Percentiles rank a stretch among this genome's conserved stretches.
Conservation (phyloP, 2,797 vertebrate species). For the Petrocephalus sullivani region DNA sequence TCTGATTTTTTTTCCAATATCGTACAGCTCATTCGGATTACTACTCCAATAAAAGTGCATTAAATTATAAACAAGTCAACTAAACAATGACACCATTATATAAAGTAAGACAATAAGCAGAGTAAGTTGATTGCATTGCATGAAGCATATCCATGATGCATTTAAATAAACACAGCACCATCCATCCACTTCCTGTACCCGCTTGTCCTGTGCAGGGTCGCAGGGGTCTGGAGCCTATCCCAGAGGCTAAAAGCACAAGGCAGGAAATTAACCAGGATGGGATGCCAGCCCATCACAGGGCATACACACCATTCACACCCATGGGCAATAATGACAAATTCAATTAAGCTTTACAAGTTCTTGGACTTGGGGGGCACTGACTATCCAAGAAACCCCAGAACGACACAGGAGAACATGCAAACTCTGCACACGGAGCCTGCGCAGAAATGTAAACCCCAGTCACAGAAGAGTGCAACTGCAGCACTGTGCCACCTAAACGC, state of each 20-base stretch:
- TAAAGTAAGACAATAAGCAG: neutral
- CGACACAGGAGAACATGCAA: neutral
- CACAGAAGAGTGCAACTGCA: neutral
- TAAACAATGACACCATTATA: neutral
- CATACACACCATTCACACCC: neutral
- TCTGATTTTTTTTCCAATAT: neutral
- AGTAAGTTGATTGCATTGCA: neutral
- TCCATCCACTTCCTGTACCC: neutral
- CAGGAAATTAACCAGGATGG: neutral
- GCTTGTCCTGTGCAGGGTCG: neutral
- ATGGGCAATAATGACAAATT: neutral
- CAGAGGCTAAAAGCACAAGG: neutral
- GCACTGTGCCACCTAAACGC: neutral
- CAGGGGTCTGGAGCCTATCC: neutral
- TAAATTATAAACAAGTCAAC: too few relatives aligned
- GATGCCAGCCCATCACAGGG: neutral
- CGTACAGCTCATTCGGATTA: neutral
- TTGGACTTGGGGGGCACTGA: neutral
- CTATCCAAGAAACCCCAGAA: neutral
- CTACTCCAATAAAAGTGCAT: neutral
- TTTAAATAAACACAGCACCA: neutral
- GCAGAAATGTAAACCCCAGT: neutral
- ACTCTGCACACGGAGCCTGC: neutral
- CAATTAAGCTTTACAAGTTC: neutral
- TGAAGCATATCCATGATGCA: neutral